Evolutionary conservation across 1,140 invertebrate genomes (phyloP).

Genomic region (Drosophila bipectinata): DNA sequence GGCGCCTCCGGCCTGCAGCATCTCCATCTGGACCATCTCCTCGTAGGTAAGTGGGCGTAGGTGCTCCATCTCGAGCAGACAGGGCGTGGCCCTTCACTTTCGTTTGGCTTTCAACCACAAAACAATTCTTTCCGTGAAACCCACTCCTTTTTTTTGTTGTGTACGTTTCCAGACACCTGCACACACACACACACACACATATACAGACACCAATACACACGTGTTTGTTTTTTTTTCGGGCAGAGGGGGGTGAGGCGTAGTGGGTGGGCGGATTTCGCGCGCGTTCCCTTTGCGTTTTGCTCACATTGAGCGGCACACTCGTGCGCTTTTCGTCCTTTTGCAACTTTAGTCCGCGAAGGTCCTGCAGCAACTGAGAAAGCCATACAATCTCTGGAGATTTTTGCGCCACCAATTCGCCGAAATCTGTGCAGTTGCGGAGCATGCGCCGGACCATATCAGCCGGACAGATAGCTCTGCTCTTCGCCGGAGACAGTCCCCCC

Average conservation of each 20-base stretch:
- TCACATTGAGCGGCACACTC: constrained; percentile 30
- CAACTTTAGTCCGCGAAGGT: constrained; percentile 72
- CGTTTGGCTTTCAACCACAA: constrained; percentile 3
- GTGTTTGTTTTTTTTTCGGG: background rate
- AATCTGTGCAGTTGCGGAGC: constrained; percentile 61
- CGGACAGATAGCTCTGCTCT: constrained; percentile 23
- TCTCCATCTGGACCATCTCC: constrained; percentile 80
- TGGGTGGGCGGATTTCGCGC: constrained; percentile 62
- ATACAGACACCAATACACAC: constrained; percentile 21
- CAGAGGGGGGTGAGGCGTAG: background rate
- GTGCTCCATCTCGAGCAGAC: constrained; percentile 60
- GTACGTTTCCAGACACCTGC: constrained; percentile 50
- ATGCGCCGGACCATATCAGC: constrained; percentile 35
- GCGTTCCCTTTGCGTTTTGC: constrained; percentile 58
- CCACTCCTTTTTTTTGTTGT: background rate
- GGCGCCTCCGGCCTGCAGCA: constrained; percentile 56
- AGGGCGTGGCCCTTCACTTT: constrained; percentile 49
- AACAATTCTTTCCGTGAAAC: background rate
- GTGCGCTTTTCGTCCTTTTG: constrained; percentile 33
- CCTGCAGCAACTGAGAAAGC: constrained; percentile 64
- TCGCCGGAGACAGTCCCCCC: constrained; percentile 29
- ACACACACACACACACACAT: constrained; percentile 9
- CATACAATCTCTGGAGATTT: constrained; percentile 46
- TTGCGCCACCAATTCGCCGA: constrained; percentile 58
- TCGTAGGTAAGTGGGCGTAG: constrained; percentile 77